Conservation (phyloP, 2,113 vertebrate species). For the Anser brachyrhynchus region DNA sequence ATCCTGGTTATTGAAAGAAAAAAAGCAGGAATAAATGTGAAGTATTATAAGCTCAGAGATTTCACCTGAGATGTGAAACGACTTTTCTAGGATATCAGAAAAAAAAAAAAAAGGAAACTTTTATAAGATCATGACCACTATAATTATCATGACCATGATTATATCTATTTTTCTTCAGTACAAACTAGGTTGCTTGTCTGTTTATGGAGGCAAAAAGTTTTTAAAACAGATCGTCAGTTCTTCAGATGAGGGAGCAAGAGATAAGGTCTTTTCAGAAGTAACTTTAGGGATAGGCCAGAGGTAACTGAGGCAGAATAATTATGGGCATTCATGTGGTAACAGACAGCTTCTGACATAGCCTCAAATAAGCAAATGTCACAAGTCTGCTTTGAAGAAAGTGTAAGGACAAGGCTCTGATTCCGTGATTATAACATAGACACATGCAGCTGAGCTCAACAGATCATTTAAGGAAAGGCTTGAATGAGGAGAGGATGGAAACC, state of each 20-base stretch:
- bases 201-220: background rate
- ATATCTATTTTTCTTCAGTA: background rate
- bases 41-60: background rate
- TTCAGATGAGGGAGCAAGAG: background rate
- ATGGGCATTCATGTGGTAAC: accelerated
- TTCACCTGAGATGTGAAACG: background rate
- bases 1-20: background rate
- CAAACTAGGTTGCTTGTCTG: background rate
- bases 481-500: background rate
- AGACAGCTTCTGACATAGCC: background rate
- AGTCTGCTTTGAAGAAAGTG: background rate
- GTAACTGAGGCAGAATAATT: background rate
- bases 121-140: background rate
- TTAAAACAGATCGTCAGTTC: background rate
- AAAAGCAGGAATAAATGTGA: background rate
- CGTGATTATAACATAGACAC: background rate
- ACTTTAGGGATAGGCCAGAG: background rate
- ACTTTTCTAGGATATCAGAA: background rate
- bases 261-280: background rate
- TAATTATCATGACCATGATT: background rate
- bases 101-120: background rate
- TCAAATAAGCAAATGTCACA: background rate
- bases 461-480: background rate
- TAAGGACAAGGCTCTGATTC: background rate
- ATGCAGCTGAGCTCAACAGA: background rate